Evolutionary conservation across 2,888 invertebrate genomes (phyloP), one percentile per base, ranked within the genome.

Genomic region (Drosophila kambysellisi): DNA sequence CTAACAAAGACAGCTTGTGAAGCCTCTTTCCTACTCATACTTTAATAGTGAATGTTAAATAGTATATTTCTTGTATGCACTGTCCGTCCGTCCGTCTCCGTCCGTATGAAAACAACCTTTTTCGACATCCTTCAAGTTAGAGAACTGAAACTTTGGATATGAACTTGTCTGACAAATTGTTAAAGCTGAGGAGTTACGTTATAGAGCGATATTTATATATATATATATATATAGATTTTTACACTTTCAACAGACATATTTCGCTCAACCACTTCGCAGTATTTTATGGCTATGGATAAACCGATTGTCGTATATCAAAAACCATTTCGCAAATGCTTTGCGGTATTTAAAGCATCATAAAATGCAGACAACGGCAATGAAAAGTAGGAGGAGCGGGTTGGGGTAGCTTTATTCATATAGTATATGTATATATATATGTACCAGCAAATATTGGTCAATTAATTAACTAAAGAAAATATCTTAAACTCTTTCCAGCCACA

Each of bases 281-380:
- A 89, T 84, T 87, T 89, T 76, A 86, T 72, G 68, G 76, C 65
- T 39, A 29, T 74, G 77, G 68, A 54, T 71, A 66, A 43, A 48
- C 70, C 76, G 33, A 43, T 39, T 67, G 74, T 75, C 88, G 73
- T 88, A 71, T 85, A 89, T 85, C 88, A 85, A 82, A 84, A 85
- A 60, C 80, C 77, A 84, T 85, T 86, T 72, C 68, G 63, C 79
- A 84, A 75, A 69, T 51, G 58, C 57, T 57, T 39, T 69, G 87
- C 73, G 75, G 89, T 76, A 57, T 70, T 73, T 73, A 70, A 73
- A 82, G 80, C 86, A 88, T 86, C 87, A 90, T 90, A 88, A 87
- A 90, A 86, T 88, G 82, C 87, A 87, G 87, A 83, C 87, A 90
- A 70, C 72, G 73, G 87, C 89, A 87, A 83, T 88, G 84, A 78